Percentiles rank a stretch among this genome's conserved stretches.
These are phyloP conservation scores for Tachycineta bicolor DNA, from an alignment of 2,113 vertebrate genomes.

Conservation along the genomic window DNA sequence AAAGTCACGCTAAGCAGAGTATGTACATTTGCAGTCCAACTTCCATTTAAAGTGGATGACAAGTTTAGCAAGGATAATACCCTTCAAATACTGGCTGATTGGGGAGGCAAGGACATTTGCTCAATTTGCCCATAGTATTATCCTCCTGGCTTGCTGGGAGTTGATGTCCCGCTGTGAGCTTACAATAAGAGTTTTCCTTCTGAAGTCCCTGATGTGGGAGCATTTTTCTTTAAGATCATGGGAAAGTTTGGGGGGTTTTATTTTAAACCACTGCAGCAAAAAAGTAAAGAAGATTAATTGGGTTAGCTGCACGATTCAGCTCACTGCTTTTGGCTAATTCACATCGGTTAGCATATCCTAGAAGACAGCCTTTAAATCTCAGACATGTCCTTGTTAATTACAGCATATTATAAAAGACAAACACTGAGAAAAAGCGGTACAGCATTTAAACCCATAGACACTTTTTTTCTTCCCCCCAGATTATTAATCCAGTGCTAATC, in stretches of 20 bases:
- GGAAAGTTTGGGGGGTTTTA: conserved; percentile 21
- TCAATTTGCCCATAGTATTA: conserved; percentile 37
- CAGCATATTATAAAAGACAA: not conserved
- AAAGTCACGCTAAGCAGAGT: not conserved
- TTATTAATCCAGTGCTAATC: not conserved
- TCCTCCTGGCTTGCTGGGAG: conserved; percentile 1
- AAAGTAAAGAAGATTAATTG: not conserved
- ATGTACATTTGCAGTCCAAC: conserved; percentile 9
- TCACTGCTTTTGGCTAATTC: not conserved
- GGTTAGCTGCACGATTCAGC: not conserved
- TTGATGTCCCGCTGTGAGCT: conserved; percentile 7
- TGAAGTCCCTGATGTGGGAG: not conserved
- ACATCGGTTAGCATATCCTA: not conserved
- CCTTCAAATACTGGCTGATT: conserved; percentile 25
- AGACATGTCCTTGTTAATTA: not conserved
- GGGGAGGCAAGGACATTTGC: conserved; percentile 36
- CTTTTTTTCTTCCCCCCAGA: not conserved
- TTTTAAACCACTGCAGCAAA: conserved; percentile 42
- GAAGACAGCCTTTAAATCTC: not conserved
- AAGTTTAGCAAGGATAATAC: conserved; percentile 54
- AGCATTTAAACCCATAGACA: not conserved
- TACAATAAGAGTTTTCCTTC: conserved; percentile 39
- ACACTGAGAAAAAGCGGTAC: not conserved
- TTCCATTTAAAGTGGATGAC: conserved; percentile 42
- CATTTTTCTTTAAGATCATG: conserved; percentile 31